A percentile compares a stretch with the other conserved stretches of the same genome.
Evolutionary conservation across 2,888 invertebrate species (phyloP).

Genomic region (Caenorhabditis sp.): DNA sequence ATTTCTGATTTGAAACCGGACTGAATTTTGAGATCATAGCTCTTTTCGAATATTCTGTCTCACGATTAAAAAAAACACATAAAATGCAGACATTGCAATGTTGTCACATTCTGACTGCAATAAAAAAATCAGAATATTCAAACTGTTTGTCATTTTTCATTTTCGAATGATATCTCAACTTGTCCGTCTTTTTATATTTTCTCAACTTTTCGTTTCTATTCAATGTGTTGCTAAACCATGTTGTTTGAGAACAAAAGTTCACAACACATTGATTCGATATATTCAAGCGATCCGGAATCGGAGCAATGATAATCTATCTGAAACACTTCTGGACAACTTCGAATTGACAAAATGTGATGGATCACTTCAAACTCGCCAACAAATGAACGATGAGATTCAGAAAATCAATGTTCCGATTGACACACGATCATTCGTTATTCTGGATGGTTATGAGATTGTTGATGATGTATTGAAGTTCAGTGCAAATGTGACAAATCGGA

Average conservation of each 20-base stretch:
- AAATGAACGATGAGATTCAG: not conserved
- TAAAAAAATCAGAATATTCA: too few species aligned
- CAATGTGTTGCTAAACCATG: not conserved
- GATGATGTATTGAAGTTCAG: not conserved
- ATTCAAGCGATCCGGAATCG: not conserved
- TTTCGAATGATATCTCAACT: too few species aligned
- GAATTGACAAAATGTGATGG: not conserved
- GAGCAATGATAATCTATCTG: not conserved
- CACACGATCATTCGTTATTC: not conserved
- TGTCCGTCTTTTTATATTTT: not conserved
- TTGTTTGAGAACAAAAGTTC: not conserved
- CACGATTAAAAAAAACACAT: too few species aligned
- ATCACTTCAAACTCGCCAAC: not conserved
- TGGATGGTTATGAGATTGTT: not conserved
- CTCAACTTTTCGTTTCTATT: not conserved
- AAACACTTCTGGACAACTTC: not conserved
- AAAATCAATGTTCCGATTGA: not conserved
- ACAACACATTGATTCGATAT: not conserved
- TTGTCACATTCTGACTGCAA: too few species aligned
- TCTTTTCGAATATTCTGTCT: too few species aligned
- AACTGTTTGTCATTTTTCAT: too few species aligned
- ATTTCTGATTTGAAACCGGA: too few species aligned
- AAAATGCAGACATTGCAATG: too few species aligned
- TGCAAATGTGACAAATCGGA: not conserved
- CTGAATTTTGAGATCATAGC: too few species aligned